A percentile compares a stretch with the other conserved stretches of the same genome.
These are phyloP conservation scores for Drosophila fulvimacula DNA, from an alignment of 2,888 invertebrate species.

Conservation along the genomic window DNA sequence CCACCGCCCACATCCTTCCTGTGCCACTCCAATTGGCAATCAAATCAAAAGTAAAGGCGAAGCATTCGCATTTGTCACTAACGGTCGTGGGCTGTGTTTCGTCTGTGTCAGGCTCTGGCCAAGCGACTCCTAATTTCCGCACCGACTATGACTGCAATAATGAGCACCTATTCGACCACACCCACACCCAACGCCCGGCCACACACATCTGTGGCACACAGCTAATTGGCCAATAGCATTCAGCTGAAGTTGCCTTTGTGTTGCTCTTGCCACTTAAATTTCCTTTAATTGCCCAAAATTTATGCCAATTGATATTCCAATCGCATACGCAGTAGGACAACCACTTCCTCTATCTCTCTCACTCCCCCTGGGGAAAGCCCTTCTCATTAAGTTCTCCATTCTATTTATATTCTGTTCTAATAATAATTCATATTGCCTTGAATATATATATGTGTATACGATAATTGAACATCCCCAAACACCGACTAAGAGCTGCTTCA, in stretches of 20 bases:
- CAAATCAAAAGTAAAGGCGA: constrained; percentile 32
- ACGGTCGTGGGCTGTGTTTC: constrained; percentile 1
- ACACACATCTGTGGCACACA: constrained; percentile 14
- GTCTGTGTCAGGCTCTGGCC: constrained; percentile 12
- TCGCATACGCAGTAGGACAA: constrained; percentile 7
- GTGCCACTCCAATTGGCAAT: constrained; percentile 23
- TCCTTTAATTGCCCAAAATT: constrained; percentile 71
- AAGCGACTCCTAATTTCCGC: constrained; percentile 46
- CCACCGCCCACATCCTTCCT: not conserved
- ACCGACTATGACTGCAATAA: constrained; percentile 51
- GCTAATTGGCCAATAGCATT: constrained; percentile 49
- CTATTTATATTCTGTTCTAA: constrained; percentile 1
- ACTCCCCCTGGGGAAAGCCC: not conserved
- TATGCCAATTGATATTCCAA: constrained; percentile 54
- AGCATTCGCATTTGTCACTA: constrained; percentile 32
- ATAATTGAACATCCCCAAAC: not conserved
- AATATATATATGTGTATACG: not conserved
- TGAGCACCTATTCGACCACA: constrained; percentile 47
- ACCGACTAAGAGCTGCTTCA: not conserved
- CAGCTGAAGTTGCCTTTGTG: not conserved
- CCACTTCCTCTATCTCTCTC: not conserved
- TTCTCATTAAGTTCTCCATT: not conserved
- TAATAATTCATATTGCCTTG: not conserved
- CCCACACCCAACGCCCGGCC: constrained; percentile 13
- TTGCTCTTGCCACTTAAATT: constrained; percentile 35